These are phyloP conservation scores for Lycia hirtaria DNA, from an alignment of 2,888 invertebrate genomes.

Conservation along the genomic window DNA sequence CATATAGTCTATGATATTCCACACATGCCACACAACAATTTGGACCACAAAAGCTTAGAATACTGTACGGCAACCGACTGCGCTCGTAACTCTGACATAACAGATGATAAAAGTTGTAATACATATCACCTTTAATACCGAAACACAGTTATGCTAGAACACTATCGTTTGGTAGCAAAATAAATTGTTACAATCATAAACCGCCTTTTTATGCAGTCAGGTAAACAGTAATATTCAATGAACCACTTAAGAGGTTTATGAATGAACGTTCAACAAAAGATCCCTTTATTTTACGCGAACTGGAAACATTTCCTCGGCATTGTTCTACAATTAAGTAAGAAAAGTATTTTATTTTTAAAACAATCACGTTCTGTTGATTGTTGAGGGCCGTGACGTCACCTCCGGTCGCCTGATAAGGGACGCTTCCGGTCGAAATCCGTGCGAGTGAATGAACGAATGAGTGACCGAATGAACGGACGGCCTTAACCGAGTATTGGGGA, in stretches of 20 bases:
- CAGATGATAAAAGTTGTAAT: too few species aligned
- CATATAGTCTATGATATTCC: too few species aligned
- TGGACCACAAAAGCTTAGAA: too few species aligned
- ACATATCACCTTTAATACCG: too few species aligned
- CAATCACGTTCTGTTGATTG: conserved; percentile 80
- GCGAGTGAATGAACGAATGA: conserved; percentile 55
- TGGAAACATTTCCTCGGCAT: conserved; percentile 69
- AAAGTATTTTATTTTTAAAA: conserved; percentile 76
- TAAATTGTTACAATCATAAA: too few species aligned
- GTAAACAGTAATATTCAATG: conserved; percentile 31
- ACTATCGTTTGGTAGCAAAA: too few species aligned
- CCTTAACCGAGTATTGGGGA: conserved; percentile 50
- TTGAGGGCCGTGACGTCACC: conserved; percentile 72
- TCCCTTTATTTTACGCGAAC: conserved; percentile 48
- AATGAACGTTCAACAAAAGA: conserved; percentile 39
- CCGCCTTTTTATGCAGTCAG: too few species aligned
- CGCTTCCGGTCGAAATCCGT: conserved; percentile 77
- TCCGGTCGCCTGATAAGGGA: conserved; percentile 79
- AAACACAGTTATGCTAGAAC: too few species aligned
- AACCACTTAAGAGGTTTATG: conserved; percentile 5
- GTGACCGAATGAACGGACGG: conserved; percentile 57
- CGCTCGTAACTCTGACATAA: too few species aligned
- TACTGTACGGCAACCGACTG: too few species aligned
- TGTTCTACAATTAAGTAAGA: conserved; percentile 70
- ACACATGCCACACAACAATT: too few species aligned